A percentile compares a stretch with the other conserved stretches of the same genome.
Evolutionary conservation across 2,888 invertebrate genomes (phyloP).

Genomic region (Bugulina stolonifera): DNA sequence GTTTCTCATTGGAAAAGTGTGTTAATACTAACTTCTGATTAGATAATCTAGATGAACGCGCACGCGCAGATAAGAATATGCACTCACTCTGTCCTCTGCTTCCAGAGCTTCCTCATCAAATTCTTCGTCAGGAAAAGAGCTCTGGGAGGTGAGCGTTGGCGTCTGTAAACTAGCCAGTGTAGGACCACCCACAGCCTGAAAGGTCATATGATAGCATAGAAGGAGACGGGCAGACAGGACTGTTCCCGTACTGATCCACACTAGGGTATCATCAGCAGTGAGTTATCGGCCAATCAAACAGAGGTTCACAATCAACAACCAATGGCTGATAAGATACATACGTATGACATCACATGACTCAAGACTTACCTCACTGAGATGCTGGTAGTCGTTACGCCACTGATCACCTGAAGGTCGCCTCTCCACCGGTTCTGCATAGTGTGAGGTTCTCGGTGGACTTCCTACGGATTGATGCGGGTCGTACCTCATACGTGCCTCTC

Average conservation of each 20-base stretch:
- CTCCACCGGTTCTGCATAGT: not conserved
- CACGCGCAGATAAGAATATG: too few relatives aligned
- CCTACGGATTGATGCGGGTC: not conserved
- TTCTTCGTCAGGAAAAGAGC: not conserved
- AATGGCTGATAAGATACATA: too few relatives aligned
- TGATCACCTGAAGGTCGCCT: not conserved
- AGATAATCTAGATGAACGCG: too few relatives aligned
- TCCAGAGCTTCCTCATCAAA: conserved; percentile 42
- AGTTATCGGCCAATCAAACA: too few relatives aligned
- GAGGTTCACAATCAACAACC: too few relatives aligned
- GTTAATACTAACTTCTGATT: too few relatives aligned
- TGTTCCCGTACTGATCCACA: too few relatives aligned
- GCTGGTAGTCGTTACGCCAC: not conserved
- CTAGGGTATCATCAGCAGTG: too few relatives aligned
- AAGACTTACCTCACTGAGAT: conserved; percentile 8
- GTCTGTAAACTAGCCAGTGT: conserved; percentile 14
- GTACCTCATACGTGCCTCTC: conserved; percentile 34
- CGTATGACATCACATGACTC: too few relatives aligned
- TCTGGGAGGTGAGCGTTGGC: not conserved
- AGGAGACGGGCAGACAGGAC: too few relatives aligned
- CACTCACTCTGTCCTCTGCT: conserved; percentile 52
- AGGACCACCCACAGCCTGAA: conserved; percentile 15
- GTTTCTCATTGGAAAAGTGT: too few relatives aligned
- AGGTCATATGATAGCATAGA: too few relatives aligned
- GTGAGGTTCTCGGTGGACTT: not conserved